Evolutionary conservation across 2,888 invertebrate species (phyloP), one percentile per base, ranked within the genome.

Genomic region (Cremastinae sp.): DNA sequence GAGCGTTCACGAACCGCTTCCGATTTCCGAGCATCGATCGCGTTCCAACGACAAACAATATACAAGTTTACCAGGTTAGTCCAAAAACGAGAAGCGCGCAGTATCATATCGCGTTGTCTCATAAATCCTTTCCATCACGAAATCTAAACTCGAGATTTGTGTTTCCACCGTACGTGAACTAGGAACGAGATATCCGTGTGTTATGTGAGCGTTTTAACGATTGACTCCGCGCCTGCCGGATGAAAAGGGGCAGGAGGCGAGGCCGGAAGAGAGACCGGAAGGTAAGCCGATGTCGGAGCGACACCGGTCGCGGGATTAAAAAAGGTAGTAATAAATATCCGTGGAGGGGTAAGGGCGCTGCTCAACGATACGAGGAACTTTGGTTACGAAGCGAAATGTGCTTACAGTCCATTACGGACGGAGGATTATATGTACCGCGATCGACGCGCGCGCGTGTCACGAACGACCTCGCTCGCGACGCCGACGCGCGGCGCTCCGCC

Each of bases 31-130:
- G 14, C 16, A 64, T 62, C 62, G 64, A 59, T 51, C 53, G 58
- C 64, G 68, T 64, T 54, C 34, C 58, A 65, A 22, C 68, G 76
- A 36, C n/a, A n/a, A n/a, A n/a, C n/a, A n/a, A n/a, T n/a, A 73
- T 64, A 72, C 68, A 73, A 58, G 51, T 62, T 38, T 73, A 73
- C 64, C 76, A 76, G 76, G 76, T 76, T 41, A 76, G 76, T 72
- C 68, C n/a, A 56, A 61, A 28, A 28, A 28, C 5, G 28, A n/a
- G n/a, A n/a, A n/a, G n/a, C n/a, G n/a, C n/a, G n/a, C n/a, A n/a
- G n/a, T n/a, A n/a, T n/a, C n/a, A n/a, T n/a, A n/a, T n/a, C n/a
- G n/a, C n/a, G n/a, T n/a, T n/a, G n/a, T n/a, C n/a, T n/a, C n/a
- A n/a, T n/a, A n/a, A n/a, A n/a, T n/a, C n/a, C n/a, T n/a, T n/a